These are phyloP conservation scores for Ceratoteleas bidentatus DNA, from an alignment of 1,140 invertebrate genomes.

Conservation along the genomic window DNA sequence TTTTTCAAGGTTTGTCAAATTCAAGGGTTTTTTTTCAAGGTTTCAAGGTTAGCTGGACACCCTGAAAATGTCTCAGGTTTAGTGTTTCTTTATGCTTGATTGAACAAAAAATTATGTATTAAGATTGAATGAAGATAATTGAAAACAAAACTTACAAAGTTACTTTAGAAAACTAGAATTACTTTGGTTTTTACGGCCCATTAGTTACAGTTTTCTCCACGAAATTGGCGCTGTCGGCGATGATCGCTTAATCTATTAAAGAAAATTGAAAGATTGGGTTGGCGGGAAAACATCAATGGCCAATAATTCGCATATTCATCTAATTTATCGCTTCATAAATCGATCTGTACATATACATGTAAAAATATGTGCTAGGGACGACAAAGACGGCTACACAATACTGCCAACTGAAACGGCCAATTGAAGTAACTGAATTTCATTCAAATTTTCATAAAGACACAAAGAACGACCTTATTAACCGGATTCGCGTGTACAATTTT, in stretches of 20 bases:
- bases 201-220: too few relatives aligned
- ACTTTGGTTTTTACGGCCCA: too few relatives aligned
- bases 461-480: constrained; percentile 14
- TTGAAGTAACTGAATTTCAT: constrained; percentile 11
- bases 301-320: constrained; percentile 53
- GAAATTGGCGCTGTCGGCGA: too few relatives aligned
- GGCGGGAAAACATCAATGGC: constrained; percentile 16
- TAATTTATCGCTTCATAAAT: constrained; percentile 63
- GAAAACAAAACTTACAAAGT: too few relatives aligned
- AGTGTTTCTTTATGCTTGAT: too few relatives aligned
- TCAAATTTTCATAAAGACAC: constrained; percentile 1
- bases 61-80: too few relatives aligned
- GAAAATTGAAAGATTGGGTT: constrained; percentile 2
- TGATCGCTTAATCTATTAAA: constrained; percentile 10
- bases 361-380: constrained; percentile 67
- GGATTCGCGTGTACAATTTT: constrained; percentile 45
- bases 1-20: too few relatives aligned
- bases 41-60: too few relatives aligned
- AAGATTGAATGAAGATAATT: too few relatives aligned
- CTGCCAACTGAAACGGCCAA: constrained; percentile 58
- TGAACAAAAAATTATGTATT: too few relatives aligned
- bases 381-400: constrained; percentile 53
- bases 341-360: constrained; percentile 66
- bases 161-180: too few relatives aligned
- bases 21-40: too few relatives aligned